A percentile compares a stretch with the other conserved stretches of the same genome.
Evolutionary conservation across 2,888 invertebrate genomes (phyloP).

Genomic region (Rotaria macrura): DNA sequence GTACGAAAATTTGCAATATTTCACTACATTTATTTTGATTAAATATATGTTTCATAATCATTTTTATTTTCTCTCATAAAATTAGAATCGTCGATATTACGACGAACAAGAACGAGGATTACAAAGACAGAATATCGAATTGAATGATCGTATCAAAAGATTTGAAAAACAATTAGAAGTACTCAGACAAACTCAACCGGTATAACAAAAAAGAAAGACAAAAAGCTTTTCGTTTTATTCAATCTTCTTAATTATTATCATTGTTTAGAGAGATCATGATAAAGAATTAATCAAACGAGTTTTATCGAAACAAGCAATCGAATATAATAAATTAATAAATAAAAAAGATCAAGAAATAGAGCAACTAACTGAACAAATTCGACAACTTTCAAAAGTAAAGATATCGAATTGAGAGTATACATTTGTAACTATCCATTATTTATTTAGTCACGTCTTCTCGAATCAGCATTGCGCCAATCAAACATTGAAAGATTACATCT

Average conservation of each 20-base stretch:
- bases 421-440: neutral
- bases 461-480: neutral
- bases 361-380: neutral
- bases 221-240: neutral
- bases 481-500: constrained; percentile 9
- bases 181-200: neutral
- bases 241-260: neutral
- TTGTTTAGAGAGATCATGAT: neutral
- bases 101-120: constrained; percentile 21
- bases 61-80: neutral
- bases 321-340: neutral
- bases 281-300: constrained; percentile 1
- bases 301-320: neutral
- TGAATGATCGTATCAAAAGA: neutral
- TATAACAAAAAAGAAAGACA: neutral
- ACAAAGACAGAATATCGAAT: constrained; percentile 7
- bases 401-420: neutral
- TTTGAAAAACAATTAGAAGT: neutral
- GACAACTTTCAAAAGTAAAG: neutral
- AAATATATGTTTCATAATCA: neutral
- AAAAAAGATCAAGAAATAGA: constrained; percentile 18
- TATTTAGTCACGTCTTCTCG: neutral
- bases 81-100: constrained; percentile 3
- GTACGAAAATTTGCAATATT: neutral
- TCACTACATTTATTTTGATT: neutral